Conservation (phyloP, 1,140 invertebrate genomes). For the Polypedilum pembai region DNA sequence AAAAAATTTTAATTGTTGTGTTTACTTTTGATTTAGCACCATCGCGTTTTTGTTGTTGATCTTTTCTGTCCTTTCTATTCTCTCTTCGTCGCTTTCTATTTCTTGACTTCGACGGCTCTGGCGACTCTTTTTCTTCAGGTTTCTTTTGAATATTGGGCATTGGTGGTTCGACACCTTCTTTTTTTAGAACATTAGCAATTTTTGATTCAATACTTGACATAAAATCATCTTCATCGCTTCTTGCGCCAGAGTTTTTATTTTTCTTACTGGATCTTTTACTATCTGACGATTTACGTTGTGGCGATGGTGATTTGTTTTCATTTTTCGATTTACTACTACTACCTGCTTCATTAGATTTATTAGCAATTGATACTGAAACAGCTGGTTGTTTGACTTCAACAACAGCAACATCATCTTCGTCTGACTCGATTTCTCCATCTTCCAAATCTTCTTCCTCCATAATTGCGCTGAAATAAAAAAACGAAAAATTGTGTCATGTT, state of each 20-base stretch:
- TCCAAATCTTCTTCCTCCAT: slow-evolving; percentile 47
- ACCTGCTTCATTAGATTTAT: slow-evolving; percentile 35
- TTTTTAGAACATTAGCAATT: slow-evolving; percentile 57
- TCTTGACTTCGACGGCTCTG: slow-evolving; percentile 46
- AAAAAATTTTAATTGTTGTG: background rate
- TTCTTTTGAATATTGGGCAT: slow-evolving; percentile 40
- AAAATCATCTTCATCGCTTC: slow-evolving; percentile 56
- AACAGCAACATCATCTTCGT: slow-evolving; percentile 46
- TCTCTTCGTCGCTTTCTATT: slow-evolving; percentile 42
- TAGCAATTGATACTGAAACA: slow-evolving; percentile 31
- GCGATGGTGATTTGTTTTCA: slow-evolving; percentile 29
- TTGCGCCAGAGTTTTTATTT: slow-evolving; percentile 9
- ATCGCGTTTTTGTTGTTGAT: slow-evolving; percentile 41
- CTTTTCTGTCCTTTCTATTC: slow-evolving; percentile 46
- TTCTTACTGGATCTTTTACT: slow-evolving; percentile 30
- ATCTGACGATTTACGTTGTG: slow-evolving; percentile 34
- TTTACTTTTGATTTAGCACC: slow-evolving; percentile 43
- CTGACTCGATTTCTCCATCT: slow-evolving; percentile 54
- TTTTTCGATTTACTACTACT: too few species aligned
- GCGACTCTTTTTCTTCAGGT: slow-evolving; percentile 41
- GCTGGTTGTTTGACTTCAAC: slow-evolving; percentile 31
- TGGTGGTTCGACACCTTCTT: slow-evolving; percentile 46
- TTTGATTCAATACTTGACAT: slow-evolving; percentile 68
- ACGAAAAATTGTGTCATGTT: background rate
- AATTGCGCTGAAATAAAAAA: background rate